Evolutionary conservation across 2,888 invertebrate genomes (phyloP).

Genomic region (Cryptocephalus moraei): DNA sequence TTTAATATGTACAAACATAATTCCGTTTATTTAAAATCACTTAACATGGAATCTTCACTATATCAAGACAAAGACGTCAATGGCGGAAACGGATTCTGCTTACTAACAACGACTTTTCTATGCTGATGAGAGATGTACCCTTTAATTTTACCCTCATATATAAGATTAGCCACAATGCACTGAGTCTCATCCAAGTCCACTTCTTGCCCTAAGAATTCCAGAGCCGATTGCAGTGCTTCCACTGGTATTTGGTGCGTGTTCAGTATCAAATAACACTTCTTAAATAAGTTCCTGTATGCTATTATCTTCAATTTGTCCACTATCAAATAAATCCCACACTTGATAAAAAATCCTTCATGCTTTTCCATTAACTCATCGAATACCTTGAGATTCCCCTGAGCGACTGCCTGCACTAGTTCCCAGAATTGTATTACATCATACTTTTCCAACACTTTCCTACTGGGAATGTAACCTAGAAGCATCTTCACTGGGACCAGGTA

Average conservation of each 20-base stretch:
- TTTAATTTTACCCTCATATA: slow-evolving; percentile 93
- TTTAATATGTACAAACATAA: too few species aligned
- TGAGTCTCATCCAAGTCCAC: slow-evolving; percentile 91
- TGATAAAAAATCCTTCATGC: slow-evolving; percentile 88
- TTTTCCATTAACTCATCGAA: slow-evolving; percentile 76
- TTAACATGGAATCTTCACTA: too few species aligned
- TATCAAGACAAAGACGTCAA: slow-evolving; percentile 48
- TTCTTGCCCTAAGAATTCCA: slow-evolving; percentile 74
- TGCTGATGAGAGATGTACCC: slow-evolving; percentile 97
- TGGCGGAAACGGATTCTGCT: slow-evolving; percentile 90
- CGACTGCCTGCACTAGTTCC: slow-evolving; percentile 80
- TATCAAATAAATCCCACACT: slow-evolving; percentile 93
- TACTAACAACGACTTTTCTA: slow-evolving; percentile 94
- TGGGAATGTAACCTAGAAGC: slow-evolving; percentile 93
- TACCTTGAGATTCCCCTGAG: slow-evolving; percentile 76
- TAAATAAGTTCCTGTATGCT: slow-evolving; percentile 91
- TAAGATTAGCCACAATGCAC: slow-evolving; percentile 93
- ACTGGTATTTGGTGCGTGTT: slow-evolving; percentile 85
- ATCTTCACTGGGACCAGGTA: slow-evolving; percentile 96
- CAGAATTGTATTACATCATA: slow-evolving; percentile 87
- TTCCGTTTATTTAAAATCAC: too few species aligned
- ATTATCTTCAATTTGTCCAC: slow-evolving; percentile 93
- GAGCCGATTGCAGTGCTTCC: slow-evolving; percentile 68
- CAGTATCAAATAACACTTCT: slow-evolving; percentile 72
- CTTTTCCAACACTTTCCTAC: slow-evolving; percentile 65